A percentile compares a stretch with the other conserved stretches of the same genome.
Conservation (phyloP, 1,140 invertebrate species). For the Cotesia chilonis region DNA sequence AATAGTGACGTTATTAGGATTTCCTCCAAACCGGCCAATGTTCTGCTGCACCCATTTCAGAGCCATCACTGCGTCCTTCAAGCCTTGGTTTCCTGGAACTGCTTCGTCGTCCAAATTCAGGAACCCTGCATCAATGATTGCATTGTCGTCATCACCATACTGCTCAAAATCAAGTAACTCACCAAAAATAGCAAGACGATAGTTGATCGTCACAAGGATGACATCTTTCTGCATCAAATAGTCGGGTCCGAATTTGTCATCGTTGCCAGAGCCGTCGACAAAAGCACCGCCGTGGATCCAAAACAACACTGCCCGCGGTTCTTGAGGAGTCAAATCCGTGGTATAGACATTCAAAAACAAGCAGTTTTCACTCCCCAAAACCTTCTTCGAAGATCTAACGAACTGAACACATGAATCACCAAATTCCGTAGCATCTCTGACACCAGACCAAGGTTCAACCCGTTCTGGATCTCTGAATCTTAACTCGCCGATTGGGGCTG, state of each 20-base stretch:
- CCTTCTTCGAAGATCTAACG: conserved; percentile 14
- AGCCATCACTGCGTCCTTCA: conserved; percentile 69
- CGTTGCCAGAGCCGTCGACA: conserved; percentile 58
- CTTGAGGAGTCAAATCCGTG: conserved; percentile 53
- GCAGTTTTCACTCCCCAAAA: conserved; percentile 74
- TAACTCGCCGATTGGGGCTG: conserved; percentile 48
- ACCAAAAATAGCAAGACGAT: conserved; percentile 67
- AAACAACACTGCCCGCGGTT: conserved; percentile 61
- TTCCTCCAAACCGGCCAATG: conserved; percentile 71
- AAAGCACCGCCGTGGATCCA: conserved; percentile 73
- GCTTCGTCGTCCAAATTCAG: conserved; percentile 45
- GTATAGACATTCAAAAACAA: conserved; percentile 87
- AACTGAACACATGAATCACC: conserved; percentile 66
- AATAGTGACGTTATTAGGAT: conserved; percentile 71
- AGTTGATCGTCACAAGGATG: conserved; percentile 71
- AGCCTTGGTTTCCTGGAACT: conserved; percentile 65
- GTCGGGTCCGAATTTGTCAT: conserved; percentile 60
- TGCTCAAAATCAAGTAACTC: conserved; percentile 2
- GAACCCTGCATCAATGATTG: conserved; percentile 43
- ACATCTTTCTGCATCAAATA: conserved; percentile 66
- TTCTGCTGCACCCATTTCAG: conserved; percentile 72
- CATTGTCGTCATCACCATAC: background rate
- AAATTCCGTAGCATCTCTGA: conserved; percentile 66
- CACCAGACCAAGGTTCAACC: conserved; percentile 66
- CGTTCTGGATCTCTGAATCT: conserved; percentile 72